Percentiles rank a stretch among this genome's conserved stretches.
These are phyloP conservation scores for Hoplodrina blanda DNA, from an alignment of 2,888 invertebrate genomes.

Conservation along the genomic window DNA sequence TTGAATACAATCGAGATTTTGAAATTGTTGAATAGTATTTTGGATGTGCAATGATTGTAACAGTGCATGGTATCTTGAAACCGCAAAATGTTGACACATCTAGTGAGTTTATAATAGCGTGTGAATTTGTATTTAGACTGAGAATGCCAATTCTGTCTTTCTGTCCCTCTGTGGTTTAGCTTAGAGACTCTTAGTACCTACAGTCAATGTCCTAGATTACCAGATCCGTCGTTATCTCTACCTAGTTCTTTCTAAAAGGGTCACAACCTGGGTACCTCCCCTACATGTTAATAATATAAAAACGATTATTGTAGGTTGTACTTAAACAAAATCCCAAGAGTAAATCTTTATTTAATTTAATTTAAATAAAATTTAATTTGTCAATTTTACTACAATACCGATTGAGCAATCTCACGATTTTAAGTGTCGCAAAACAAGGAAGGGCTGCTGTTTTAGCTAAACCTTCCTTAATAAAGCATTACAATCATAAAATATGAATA, in stretches of 20 bases:
- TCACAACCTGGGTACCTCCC: too few species aligned
- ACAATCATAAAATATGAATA: conserved; percentile 29
- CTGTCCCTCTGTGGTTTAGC: too few species aligned
- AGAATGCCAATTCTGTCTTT: too few species aligned
- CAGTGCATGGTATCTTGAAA: conserved; percentile 7
- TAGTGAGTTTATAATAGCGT: neutral
- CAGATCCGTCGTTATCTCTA: too few species aligned
- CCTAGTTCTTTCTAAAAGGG: too few species aligned
- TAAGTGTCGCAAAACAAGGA: conserved; percentile 2
- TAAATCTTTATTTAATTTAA: neutral
- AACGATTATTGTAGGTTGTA: too few species aligned
- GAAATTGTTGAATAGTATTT: conserved; percentile 28
- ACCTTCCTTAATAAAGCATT: neutral
- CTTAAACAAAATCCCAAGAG: neutral
- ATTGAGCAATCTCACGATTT: neutral
- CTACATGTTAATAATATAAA: too few species aligned
- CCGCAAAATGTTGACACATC: conserved; percentile 22
- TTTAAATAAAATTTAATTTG: too few species aligned
- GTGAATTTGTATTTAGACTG: neutral
- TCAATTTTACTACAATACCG: too few species aligned
- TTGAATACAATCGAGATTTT: conserved; percentile 21
- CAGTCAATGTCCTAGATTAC: too few species aligned
- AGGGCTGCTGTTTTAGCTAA: neutral
- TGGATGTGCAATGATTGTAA: conserved; percentile 16
- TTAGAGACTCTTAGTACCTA: too few species aligned